phyloP scores from a whole-genome alignment of 2,888 invertebrate genomes.

The Pyrochroa serraticornis region DNA sequence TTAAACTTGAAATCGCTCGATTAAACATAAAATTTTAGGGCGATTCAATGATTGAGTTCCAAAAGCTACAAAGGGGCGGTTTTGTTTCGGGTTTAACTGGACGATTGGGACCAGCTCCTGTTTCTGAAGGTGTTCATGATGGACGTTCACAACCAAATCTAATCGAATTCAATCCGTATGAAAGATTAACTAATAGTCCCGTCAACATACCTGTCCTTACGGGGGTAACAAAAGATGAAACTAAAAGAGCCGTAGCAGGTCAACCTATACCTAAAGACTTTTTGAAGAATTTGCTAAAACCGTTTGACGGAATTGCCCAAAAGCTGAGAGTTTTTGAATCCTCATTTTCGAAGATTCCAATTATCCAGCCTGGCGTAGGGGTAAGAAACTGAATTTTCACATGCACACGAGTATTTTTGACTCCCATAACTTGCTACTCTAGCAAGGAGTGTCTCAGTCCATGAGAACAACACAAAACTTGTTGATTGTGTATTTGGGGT shows the following conservation, averaged over 20 bases:
- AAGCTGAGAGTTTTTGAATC: no score
- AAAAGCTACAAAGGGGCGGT: slow-evolving; percentile 63
- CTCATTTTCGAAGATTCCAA: no score
- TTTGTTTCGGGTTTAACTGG: slow-evolving; percentile 71
- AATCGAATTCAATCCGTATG: slow-evolving; percentile 66
- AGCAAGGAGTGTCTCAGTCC: no score
- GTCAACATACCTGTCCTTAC: slow-evolving; percentile 71
- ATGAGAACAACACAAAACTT: no score
- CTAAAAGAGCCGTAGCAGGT: slow-evolving; percentile 60
- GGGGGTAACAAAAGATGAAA: slow-evolving; percentile 77
- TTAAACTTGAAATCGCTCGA: neutral
- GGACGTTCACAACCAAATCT: slow-evolving; percentile 70
- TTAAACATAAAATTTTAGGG: slow-evolving; percentile 54
- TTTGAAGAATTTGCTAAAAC: slow-evolving; percentile 53
- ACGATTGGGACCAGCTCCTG: slow-evolving; percentile 68
- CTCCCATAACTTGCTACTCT: no score
- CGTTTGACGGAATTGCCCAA: slow-evolving; percentile 53
- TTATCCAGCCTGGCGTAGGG: no score
- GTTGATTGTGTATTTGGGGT: no score
- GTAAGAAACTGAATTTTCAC: no score
- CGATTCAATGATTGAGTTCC: slow-evolving; percentile 65
- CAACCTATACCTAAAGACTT: slow-evolving; percentile 52
- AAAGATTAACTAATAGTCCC: slow-evolving; percentile 61
- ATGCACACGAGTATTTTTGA: no score
- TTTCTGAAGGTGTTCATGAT: slow-evolving; percentile 72